Conservation (phyloP, 2,113 vertebrate genomes). For the Columba janthina region DNA sequence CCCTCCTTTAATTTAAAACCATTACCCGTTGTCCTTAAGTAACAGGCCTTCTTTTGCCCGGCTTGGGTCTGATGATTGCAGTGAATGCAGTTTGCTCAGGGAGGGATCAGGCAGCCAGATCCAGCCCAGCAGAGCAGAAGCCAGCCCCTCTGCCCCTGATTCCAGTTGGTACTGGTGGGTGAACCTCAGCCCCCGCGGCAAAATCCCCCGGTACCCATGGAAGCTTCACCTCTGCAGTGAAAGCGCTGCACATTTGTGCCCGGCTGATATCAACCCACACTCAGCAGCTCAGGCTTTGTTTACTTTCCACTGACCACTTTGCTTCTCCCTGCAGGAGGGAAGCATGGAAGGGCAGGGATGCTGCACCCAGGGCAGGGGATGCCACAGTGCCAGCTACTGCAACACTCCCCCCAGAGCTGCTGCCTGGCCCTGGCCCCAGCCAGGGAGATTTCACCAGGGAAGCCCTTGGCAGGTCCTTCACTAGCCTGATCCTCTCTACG, state of each 20-base stretch:
- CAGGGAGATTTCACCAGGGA: not conserved
- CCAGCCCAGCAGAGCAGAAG: not conserved
- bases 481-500: not conserved
- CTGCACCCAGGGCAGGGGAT: not conserved
- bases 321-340: not conserved
- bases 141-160: rapidly evolving
- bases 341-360: rapidly evolving
- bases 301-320: not conserved
- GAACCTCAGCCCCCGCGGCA: not conserved
- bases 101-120: not conserved
- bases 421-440: not conserved
- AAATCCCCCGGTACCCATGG: not conserved
- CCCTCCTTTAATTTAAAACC: no score
- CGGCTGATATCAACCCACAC: rapidly evolving
- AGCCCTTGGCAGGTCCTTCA: not conserved
- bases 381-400: rapidly evolving
- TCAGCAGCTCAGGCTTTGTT: rapidly evolving
- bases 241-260: rapidly evolving
- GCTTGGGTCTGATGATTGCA: rapidly evolving
- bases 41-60: not conserved
- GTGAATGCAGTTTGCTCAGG: rapidly evolving
- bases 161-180: not conserved
- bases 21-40: no score
- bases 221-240: not conserved
- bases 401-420: not conserved